Base-by-base conservation (phyloP, 2,113 vertebrate species). In the Daubentonia madagascariensis region DNA sequence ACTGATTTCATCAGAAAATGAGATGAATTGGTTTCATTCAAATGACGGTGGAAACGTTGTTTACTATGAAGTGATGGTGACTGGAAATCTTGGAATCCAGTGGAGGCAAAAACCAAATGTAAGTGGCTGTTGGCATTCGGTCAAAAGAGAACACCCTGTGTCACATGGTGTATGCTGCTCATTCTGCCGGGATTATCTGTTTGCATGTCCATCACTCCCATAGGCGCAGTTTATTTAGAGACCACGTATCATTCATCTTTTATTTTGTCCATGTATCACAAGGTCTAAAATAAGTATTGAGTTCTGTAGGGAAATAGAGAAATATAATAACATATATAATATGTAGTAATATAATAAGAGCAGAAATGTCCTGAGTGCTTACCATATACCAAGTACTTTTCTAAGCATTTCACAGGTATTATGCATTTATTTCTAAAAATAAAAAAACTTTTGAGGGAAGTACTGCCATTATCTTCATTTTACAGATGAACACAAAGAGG, bases 31-130 rank as follows among this genome's bases (percentile, higher is more conserved):
- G 4, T 97, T 98, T 1, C 94, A 96, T 22, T 96, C 97, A 0
- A 98, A 97, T 28, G 98, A 98, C 35, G 94, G 32, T 1, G 97
- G 98, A 57, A 98, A 37, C 4, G n/a, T 98, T 25, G 94, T 98
- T 4, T 81, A 57, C 0, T 99, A 99, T 8, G 99, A 99, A 67
- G 99, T 99, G 85, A 98, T 99, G 81, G 99, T 99, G 30, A 99
- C 99, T 3, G 99, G 99, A 6, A 99, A 99, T 87, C 97, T 98
- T 9, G 99, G 99, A 5, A 99, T 99, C 76, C 99, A 99, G 93
- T 99, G 99, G 99, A 99, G 99, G 96, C 99, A 98, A 85, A 99
- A 99, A 97, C 99, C 99, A 0, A 94, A 50, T 10, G 99, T 99
- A 80, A 99, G 99, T 98, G 89, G 35, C 1, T 1, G 0, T 0